These are phyloP conservation scores for Sebastes trivittatus DNA, from an alignment of 2,797 vertebrate genomes.

Conservation along the genomic window DNA sequence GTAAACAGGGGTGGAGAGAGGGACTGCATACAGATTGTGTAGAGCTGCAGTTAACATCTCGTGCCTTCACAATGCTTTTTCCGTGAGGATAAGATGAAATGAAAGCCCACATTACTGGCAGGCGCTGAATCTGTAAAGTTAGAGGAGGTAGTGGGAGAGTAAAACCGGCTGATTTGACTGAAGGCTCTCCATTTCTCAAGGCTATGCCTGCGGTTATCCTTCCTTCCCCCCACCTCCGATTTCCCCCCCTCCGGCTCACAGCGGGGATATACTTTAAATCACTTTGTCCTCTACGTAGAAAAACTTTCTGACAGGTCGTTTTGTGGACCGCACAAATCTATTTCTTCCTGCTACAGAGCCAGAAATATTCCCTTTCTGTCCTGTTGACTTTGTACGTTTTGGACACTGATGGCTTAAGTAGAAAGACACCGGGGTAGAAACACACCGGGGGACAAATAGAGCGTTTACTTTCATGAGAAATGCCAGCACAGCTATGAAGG, in stretches of 20 bases:
- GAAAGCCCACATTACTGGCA: constrained; percentile 60
- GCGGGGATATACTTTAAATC: constrained; percentile 66
- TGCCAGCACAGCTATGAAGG: constrained; percentile 25
- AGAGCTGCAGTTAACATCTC: constrained; percentile 14
- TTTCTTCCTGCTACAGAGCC: constrained; percentile 46
- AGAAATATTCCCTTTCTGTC: constrained; percentile 43
- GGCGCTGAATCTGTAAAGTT: constrained; percentile 33
- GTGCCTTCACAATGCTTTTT: constrained; percentile 16
- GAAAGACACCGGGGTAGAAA: constrained; percentile 23
- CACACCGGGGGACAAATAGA: constrained; percentile 42
- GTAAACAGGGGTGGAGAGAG: not conserved
- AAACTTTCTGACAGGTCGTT: constrained; percentile 68
- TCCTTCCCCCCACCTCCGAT: constrained; percentile 19
- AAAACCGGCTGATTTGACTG: constrained; percentile 58
- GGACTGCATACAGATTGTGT: not conserved
- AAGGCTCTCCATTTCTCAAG: constrained; percentile 72
- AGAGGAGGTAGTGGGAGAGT: constrained; percentile 36
- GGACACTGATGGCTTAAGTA: constrained; percentile 54
- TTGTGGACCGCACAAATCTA: constrained; percentile 56
- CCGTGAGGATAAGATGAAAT: constrained; percentile 41
- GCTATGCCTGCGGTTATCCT: constrained; percentile 70
- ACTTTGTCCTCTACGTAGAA: constrained; percentile 71
- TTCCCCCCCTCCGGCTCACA: constrained; percentile 61
- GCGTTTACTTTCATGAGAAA: constrained; percentile 54
- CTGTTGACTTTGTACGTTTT: constrained; percentile 56